phyloP scores from a whole-genome alignment of 1,140 invertebrate species.

The Drosophila parabipectinata region DNA sequence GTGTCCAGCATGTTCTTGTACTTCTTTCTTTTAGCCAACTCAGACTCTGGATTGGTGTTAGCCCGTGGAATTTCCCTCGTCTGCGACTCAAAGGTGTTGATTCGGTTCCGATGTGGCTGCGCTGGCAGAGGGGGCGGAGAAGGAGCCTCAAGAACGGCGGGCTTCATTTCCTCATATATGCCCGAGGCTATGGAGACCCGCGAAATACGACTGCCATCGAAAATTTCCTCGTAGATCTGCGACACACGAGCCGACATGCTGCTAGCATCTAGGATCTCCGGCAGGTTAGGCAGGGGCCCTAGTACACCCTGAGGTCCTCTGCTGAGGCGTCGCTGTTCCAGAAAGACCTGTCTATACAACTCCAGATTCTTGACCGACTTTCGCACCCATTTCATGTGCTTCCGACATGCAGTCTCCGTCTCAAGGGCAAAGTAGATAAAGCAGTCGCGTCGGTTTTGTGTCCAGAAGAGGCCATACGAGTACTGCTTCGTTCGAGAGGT shows the following conservation, averaged over 20 bases:
- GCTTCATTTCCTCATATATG: conserved; percentile 83
- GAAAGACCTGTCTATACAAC: conserved; percentile 72
- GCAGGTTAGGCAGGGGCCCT: conserved; percentile 72
- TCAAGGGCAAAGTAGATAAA: conserved; percentile 81
- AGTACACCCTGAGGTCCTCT: conserved; percentile 58
- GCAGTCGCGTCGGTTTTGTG: conserved; percentile 80
- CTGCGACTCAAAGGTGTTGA: conserved; percentile 70
- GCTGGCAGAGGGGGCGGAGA: conserved; percentile 69
- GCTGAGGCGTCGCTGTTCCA: conserved; percentile 72
- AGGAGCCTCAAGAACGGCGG: conserved; percentile 63
- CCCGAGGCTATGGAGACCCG: conserved; percentile 77
- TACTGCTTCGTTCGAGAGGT: conserved; percentile 77
- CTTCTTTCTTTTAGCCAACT: conserved; percentile 81
- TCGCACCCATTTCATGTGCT: conserved; percentile 83
- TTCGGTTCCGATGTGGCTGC: conserved; percentile 63
- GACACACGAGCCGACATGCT: conserved; percentile 68
- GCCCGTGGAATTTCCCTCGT: conserved; percentile 67
- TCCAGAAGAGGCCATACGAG: conserved; percentile 81
- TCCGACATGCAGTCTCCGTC: conserved; percentile 64
- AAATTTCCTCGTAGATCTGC: conserved; percentile 83
- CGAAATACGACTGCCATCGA: conserved; percentile 72
- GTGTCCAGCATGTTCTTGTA: conserved; percentile 77
- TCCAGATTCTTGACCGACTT: conserved; percentile 83
- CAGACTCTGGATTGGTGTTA: conserved; percentile 79
- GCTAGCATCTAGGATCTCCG: conserved; percentile 59